Evolutionary conservation across 1,140 invertebrate genomes (phyloP).

Genomic region (Rhynchophorus ferrugineus): DNA sequence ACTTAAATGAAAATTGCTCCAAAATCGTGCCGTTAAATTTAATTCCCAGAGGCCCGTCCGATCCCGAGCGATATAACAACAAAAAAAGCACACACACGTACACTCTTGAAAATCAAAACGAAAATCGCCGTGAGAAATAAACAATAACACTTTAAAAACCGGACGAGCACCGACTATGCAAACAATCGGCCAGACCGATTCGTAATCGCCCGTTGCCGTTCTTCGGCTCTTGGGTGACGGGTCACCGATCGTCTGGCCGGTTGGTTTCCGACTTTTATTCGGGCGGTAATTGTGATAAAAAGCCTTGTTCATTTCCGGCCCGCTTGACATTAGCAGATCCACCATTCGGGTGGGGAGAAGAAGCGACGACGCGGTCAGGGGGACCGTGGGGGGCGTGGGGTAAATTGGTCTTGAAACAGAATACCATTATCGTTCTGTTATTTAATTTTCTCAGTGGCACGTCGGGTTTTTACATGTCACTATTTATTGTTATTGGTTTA

Average conservation of each 20-base stretch:
- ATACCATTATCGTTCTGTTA: too few relatives aligned
- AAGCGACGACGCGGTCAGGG: background rate
- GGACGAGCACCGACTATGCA: constrained; percentile 21
- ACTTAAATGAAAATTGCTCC: background rate
- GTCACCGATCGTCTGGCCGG: constrained; percentile 6
- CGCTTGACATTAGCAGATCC: constrained; percentile 15
- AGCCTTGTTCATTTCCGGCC: constrained; percentile 23
- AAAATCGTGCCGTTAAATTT: too few relatives aligned
- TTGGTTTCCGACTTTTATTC: constrained; percentile 22
- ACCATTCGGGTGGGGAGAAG: background rate
- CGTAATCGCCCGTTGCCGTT: constrained; percentile 10
- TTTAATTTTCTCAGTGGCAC: too few relatives aligned
- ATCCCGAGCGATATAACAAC: too few relatives aligned
- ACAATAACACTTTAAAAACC: constrained; percentile 23
- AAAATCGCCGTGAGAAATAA: constrained; percentile 25
- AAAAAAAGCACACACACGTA: background rate
- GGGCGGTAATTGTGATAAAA: constrained; percentile 23
- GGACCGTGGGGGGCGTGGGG: too few relatives aligned
- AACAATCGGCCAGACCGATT: constrained; percentile 18
- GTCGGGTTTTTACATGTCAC: too few relatives aligned
- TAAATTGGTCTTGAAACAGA: too few relatives aligned
- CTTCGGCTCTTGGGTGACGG: constrained; percentile 4
- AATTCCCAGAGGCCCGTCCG: too few relatives aligned
- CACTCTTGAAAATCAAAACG: constrained; percentile 3
- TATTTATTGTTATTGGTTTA: too few relatives aligned